Evolutionary conservation across 2,888 invertebrate genomes (phyloP), one percentile per base, ranked within the genome.

Genomic region (Eupithecia dodoneata): DNA sequence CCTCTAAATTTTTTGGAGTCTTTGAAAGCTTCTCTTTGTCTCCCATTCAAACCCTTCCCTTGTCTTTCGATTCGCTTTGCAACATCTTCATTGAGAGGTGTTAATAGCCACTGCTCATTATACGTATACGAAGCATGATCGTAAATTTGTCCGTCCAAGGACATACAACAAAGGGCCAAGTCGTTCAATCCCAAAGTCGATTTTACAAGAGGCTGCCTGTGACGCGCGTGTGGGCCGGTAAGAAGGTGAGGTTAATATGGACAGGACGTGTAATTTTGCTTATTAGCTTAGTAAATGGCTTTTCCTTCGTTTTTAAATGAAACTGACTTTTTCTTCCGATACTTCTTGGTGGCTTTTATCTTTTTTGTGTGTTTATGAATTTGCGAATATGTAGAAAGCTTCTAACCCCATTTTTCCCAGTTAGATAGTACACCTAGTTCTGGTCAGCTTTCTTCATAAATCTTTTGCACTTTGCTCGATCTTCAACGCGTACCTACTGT

Each of bases 81-180:
- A 79, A 91, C 89, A 87, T 89, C 90, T 93, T 93, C 93, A 94
- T 94, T 94, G 91, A 93, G 78, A 93, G 92, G 94, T 94, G 94
- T 94, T 94, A 94, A 94, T 93, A 92, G 92, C 88, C 83, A 93
- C 92, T 89, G 90, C 89, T 92, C 89, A 92, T 93, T 93, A 92
- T 90, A 85, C 81, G 81, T 83, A 85, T 69, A 85, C 85, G 86
- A 90, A 87, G 89, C 88, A 86, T 84, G 90, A 88, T 93, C 94
- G 91, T 95, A 95, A 94, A 95, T 94, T 92, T 91, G 91, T 89
- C 85, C 86, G 88, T 86, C 87, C 93, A 93, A 94, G 94, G 94
- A 89, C 91, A 87, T 72, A 83, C 82, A 89, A 94, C 94, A 94
- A 95, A 94, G 90, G 93, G 84, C 91, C 88, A 91, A 73, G 91